Evolutionary conservation across 2,113 vertebrate species (phyloP), one percentile per base, ranked within the genome.

Genomic region (Vicugna pacos): DNA sequence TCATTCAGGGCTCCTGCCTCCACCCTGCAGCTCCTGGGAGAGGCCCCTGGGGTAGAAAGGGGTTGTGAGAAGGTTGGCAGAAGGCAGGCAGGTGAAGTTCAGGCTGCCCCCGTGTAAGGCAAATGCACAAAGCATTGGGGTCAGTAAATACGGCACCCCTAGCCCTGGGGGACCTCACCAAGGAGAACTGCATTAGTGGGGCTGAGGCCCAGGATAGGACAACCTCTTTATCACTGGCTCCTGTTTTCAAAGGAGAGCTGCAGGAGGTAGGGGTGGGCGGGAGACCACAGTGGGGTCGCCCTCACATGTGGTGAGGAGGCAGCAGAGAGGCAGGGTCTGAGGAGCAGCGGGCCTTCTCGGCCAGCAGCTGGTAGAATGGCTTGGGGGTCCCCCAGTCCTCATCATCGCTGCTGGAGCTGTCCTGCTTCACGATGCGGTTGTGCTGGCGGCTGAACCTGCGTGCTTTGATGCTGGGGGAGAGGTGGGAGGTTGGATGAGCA

Each of bases 381-480:
- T 98, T 98, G 7, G 96, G 98, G 0, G 94, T 42, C 12, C 84
- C 95, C 54, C 48, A 89, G 10, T 97, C 95, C 2, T 97, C 97
- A 0, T 97, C 97, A 1, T 96, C 98, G 0, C 96, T 96, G 88
- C 91, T 89, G 30, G 98, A 94, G 82, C 84, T 75, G 4, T 95
- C 96, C 62, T 85, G 89, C 77, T 97, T 98, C 91, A 98, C 97
- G 0, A 98, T 96, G n/a, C 98, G 98, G 93, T 98, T 98, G 94
- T 98, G 96, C 89, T 97, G 97, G 58, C 97, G 97, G 94, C 98
- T 98, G 97, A 98, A 98, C 64, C 98, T 92, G 2, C 98, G 97
- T 0, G 98, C 98, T 91, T 97, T 98, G 88, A 91, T 56, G 94
- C 98, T 98, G 96, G 22, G 76, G 17, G 58, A 85, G 58, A 89